Evolutionary conservation across 2,113 vertebrate genomes (phyloP), one percentile per base, ranked within the genome.

Genomic region (Nothoprocta pentlandii): DNA sequence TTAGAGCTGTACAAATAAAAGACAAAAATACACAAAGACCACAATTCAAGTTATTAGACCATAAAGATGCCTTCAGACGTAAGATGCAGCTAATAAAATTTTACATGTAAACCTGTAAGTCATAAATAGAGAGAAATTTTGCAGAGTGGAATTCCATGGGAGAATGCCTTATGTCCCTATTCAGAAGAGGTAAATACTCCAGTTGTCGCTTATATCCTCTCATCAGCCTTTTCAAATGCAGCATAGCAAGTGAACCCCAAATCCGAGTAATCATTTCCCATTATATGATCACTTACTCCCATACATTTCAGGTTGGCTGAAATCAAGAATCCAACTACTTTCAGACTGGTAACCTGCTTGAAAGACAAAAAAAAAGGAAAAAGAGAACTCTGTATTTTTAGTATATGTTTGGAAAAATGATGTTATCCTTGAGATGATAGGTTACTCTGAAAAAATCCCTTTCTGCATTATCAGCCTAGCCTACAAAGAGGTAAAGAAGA

Each of bases 251-350:
- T 32, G 54, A 85, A 58, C 28, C 76, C 39, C 6, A 85, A 61
- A 56, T 69, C 75, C 62, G 81, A 42, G 47, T 12, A 74, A 58
- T 25, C 53, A 76, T 2, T 86, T 51, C 69, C 63, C 41, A 59
- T 0, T 16, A 63, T 9, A 19, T 36, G 47, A 53, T 30, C 39
- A 26, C 0, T 32, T 8, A 89, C 44, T 80, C 73, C 83, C 86
- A 84, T 2, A 34, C 46, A 76, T 69, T 73, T 89, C 78, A 73
- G 53, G 42, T 36, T 34, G 78, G 67, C 15, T 1, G 1, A 61
- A 90, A 75, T 90, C 77, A 86, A 74, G 61, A 73, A 44, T 26
- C 47, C 34, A 80, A 75, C 36, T 89, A 59, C 34, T 87, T 94
- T 67, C 82, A 94, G 79, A 90, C 10, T 46, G 54, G 59, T 41